These are phyloP conservation scores for silkworm (Bombyx mori) DNA, from an alignment of 1,140 invertebrate species.

Conservation along the genomic window ASM3026992v2 NC_085131.1:8702501-8703000, in stretches of 20 bases:
- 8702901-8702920: constrained; percentile 60
- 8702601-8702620: constrained; percentile 89
- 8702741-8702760: background rate
- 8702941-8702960: background rate
- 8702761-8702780: background rate
- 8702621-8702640: constrained; percentile 74
- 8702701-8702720: too few species aligned
- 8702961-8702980: background rate
- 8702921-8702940: constrained; percentile 59
- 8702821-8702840: constrained; percentile 66
- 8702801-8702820: constrained; percentile 44
- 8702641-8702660: background rate
- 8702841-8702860: constrained; percentile 64
- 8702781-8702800: background rate
- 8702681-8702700: too few species aligned
- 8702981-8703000: background rate
- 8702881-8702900: constrained; percentile 63
- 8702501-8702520: constrained; percentile 80
- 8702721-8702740: too few species aligned
- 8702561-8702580: constrained; percentile 87
- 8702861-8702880: constrained; percentile 55
- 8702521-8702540: constrained; percentile 86
- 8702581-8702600: constrained; percentile 82
- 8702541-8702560: constrained; percentile 87
- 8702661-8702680: too few species aligned